Conservation (phyloP, 2,797 vertebrate species). For the Cottoperca gobio region DNA sequence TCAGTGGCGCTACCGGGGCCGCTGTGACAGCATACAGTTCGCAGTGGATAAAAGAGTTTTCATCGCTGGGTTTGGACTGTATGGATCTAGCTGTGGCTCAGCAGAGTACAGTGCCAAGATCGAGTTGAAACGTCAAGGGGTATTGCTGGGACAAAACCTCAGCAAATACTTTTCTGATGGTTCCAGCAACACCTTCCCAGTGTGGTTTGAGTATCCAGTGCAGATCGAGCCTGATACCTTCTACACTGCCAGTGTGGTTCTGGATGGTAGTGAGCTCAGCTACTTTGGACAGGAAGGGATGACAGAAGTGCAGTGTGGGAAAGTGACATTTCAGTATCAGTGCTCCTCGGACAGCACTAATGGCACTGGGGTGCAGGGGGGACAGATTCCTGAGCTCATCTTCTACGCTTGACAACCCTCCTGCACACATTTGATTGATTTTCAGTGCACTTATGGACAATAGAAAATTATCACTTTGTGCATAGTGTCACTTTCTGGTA, state of each 20-base stretch:
- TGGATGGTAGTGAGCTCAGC: conserved; percentile 96
- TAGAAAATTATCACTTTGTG: conserved; percentile 52
- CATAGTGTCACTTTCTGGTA: conserved; percentile 62
- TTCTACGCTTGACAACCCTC: conserved; percentile 91
- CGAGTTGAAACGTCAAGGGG: conserved; percentile 95
- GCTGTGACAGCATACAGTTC: conserved; percentile 99
- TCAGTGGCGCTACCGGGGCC: conserved; percentile 98
- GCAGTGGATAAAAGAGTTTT: conserved; percentile 97
- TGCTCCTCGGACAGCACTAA: conserved; percentile 99
- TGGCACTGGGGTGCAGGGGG: conserved; percentile 96
- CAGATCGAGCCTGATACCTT: conserved; percentile 98
- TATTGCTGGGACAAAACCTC: conserved; percentile 94
- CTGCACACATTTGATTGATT: conserved; percentile 33
- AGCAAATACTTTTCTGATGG: conserved; percentile 98
- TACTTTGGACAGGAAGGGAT: conserved; percentile 99
- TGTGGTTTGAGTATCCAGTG: conserved; percentile 98
- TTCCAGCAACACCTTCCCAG: conserved; percentile 97
- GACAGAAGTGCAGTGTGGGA: conserved; percentile 98
- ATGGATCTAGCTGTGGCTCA: conserved; percentile 96
- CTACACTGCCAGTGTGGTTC: conserved; percentile 96
- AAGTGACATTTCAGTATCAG: conserved; percentile 98
- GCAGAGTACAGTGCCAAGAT: conserved; percentile 98
- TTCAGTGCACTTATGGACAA: conserved; percentile 55
- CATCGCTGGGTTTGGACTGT: conserved; percentile 96
- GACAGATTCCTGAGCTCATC: conserved; percentile 98